Base-by-base conservation (phyloP, 2,888 invertebrate species). In the Acronicta leporina region DNA sequence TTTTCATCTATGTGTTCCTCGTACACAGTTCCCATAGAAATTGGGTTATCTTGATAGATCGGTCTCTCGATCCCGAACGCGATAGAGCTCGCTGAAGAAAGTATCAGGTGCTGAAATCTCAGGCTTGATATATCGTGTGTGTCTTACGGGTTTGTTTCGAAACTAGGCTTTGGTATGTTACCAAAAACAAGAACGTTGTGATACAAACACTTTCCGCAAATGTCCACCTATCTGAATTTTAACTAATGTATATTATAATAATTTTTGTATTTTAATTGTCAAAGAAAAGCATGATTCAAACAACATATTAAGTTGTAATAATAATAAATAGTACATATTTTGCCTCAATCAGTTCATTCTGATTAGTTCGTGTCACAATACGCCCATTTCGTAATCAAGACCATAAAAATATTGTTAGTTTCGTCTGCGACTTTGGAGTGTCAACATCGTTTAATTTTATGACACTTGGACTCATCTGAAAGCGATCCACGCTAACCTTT, bases 41-140 rank as follows among this genome's bases (percentile, higher is more conserved):
- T 87, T 85, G 82, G 94, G 94, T 90, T 94, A 94, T 94, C 94
- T 89, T 94, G 92, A 94, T 91, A 85, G 88, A 94, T 94, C 76
- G 65, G 73, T 73, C 40, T 59, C 84, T 50, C 68, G 82, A 83
- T 85, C 83, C 85, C 67, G 83, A 80, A 80, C 63, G 54, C 52
- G 88, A 88, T 87, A 87, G 75, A 60, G 58, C 46, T 45, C 51
- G 43, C 55, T 64, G 70, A 74, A 75, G 76, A 77, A 77, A 79
- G 68, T 76, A 73, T 79, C 75, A 70, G 67, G 58, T 74, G 63
- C 76, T 74, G 77, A 73, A 73, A 74, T 74, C 64, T 68, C 60
- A 69, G 16, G 57, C 47, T 57, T 74, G 50, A 67, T 63, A 63
- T 62, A 50, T 45, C 41, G 35, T 61, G 49, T 63, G 25, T 60